Percentiles rank a stretch among this genome's conserved stretches.
These are phyloP conservation scores for Brachypterus glaber DNA, from an alignment of 2,888 invertebrate genomes.

Conservation along the genomic window DNA sequence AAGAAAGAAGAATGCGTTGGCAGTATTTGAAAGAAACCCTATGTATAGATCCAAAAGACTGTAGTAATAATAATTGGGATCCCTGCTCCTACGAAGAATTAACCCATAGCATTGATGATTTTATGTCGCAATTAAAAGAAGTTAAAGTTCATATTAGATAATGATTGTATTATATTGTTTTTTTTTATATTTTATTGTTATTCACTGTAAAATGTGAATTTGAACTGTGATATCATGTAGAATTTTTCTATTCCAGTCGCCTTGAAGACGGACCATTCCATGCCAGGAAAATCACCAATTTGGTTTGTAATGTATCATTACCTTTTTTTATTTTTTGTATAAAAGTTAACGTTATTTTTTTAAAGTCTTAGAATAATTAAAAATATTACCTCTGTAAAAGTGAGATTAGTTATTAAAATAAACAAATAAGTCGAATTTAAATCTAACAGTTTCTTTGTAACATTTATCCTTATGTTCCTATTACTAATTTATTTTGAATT, in stretches of 20 bases:
- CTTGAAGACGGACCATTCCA: conserved; percentile 23
- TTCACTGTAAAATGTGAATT: conserved; percentile 22
- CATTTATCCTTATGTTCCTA: conserved; percentile 20
- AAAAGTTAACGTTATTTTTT: conserved; percentile 18
- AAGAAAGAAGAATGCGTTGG: conserved; percentile 54
- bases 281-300: conserved; percentile 24
- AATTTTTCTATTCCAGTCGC: conserved; percentile 40
- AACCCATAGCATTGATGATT: conserved; percentile 51
- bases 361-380: conserved; percentile 10
- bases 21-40: conserved; percentile 26
- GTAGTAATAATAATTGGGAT: conserved; percentile 24
- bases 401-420: conserved; percentile 21
- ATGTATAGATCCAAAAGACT: conserved; percentile 5
- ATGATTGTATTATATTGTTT: conserved; percentile 17
- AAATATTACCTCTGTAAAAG: conserved; percentile 7
- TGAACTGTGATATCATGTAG: conserved; percentile 38
- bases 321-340: conserved; percentile 19
- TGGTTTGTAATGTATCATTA: conserved; percentile 38
- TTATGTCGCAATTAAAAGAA: conserved; percentile 54
- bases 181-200: conserved; percentile 17
- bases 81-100: conserved; percentile 44
- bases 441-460: conserved; percentile 18
- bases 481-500: conserved; percentile 33
- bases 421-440: conserved; percentile 23
- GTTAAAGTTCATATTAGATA: conserved; percentile 44